phyloP scores from a whole-genome alignment of 2,113 vertebrate genomes.

The Tragulus kanchil region DNA sequence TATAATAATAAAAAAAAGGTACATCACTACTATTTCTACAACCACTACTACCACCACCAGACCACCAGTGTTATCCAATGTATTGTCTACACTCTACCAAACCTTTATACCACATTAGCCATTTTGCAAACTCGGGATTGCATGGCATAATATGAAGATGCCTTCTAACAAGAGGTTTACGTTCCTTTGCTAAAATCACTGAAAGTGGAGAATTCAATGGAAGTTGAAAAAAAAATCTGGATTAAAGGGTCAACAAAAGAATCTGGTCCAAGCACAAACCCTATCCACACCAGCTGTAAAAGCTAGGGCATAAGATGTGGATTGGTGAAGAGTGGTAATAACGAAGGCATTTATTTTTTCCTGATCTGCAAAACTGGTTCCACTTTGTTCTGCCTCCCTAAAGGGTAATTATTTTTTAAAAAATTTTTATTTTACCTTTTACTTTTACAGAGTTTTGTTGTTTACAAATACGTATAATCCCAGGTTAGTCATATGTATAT shows the following conservation, averaged over 20 bases:
- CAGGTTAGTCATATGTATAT: too few relatives aligned
- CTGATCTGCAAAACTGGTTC: not conserved
- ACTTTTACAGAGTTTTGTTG: too few relatives aligned
- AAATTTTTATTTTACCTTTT: too few relatives aligned
- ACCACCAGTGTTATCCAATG: not conserved
- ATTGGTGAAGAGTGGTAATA: not conserved
- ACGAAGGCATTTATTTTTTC: not conserved
- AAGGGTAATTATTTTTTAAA: not conserved
- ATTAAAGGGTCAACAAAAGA: not conserved
- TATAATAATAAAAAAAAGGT: not conserved
- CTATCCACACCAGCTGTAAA: not conserved
- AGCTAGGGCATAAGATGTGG: rapidly evolving
- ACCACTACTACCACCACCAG: not conserved
- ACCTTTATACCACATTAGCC: not conserved
- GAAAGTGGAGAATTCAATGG: not conserved
- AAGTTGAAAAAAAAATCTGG: not conserved
- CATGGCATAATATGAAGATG: not conserved
- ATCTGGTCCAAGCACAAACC: not conserved
- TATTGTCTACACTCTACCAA: too few relatives aligned
- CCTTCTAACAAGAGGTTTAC: not conserved
- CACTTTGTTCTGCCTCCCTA: not conserved
- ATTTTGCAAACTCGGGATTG: not conserved
- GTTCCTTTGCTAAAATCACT: not conserved
- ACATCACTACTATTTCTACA: not conserved
- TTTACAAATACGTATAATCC: too few relatives aligned